Evolutionary conservation across 1,140 invertebrate genomes (phyloP), one percentile per base, ranked within the genome.

Genomic region (Plutomurus gul): DNA sequence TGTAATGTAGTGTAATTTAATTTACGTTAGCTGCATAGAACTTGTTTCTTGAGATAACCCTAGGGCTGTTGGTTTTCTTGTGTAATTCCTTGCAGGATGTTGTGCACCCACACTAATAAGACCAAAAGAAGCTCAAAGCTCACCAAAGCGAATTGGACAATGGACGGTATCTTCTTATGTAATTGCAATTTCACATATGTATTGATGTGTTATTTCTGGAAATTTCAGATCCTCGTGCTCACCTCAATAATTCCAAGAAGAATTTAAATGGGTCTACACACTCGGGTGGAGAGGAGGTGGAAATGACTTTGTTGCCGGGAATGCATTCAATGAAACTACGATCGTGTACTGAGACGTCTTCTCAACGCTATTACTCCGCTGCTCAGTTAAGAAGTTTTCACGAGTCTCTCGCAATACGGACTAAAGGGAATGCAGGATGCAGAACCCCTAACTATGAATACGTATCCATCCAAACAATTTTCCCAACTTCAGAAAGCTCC

Each of bases 171-270:
- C n/a, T n/a, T n/a, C n/a, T n/a, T n/a, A n/a, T n/a, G n/a, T n/a
- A n/a, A n/a, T n/a, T n/a, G n/a, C n/a, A n/a, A n/a, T n/a, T n/a
- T n/a, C n/a, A n/a, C n/a, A n/a, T n/a, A n/a, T n/a, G n/a, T n/a
- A n/a, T 30, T 16, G 20, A 47, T 18, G 43, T 47, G 43, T 18
- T 20, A 33, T 65, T 65, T 16, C 10, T 65, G n/a, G 4, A 11
- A 25, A 11, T 51, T 51, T 25, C 56, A 65, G 56, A 65, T 65
- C 56, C 56, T 25, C 56, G 56, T 65, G 56, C 56, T 36, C 56
- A 65, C 2, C 56, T 65, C 11, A 65, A 65, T 65, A 65, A 65
- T 65, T 65, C 56, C 56, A 65, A 65, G 56, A 65, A 65, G 56
- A 65, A 65, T 65, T 25, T 65, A n/a, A 65, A 65, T 16, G 25